phyloP scores from a whole-genome alignment of 2,888 invertebrate species.

The Orthonychiurus folsomi region DNA sequence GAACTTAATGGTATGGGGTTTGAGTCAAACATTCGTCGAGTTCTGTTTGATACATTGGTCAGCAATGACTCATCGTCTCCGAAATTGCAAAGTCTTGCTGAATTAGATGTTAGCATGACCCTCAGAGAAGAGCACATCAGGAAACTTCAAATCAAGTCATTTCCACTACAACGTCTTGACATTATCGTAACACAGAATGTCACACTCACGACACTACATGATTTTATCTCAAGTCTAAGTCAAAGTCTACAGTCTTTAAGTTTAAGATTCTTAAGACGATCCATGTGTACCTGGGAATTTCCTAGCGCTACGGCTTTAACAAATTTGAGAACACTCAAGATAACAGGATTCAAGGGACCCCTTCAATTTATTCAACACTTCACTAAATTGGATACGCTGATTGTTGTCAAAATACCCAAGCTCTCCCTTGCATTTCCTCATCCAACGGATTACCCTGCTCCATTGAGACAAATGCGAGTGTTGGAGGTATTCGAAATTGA shows the following conservation, averaged over 20 bases:
- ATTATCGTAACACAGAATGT: constrained; percentile 9
- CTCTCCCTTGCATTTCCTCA: neutral
- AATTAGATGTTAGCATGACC: constrained; percentile 9
- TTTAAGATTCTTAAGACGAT: constrained; percentile 7
- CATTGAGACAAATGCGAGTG: neutral
- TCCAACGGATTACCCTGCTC: neutral
- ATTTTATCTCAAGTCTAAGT: neutral
- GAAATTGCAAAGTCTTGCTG: neutral
- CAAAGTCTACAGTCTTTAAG: neutral
- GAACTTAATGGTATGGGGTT: constrained; percentile 12
- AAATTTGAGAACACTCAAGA: neutral
- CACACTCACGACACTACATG: constrained; percentile 5
- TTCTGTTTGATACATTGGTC: constrained; percentile 11
- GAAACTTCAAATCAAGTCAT: neutral
- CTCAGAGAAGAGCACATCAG: constrained; percentile 11
- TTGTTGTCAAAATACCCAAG: constrained; percentile 5
- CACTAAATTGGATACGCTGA: neutral
- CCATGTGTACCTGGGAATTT: constrained; percentile 1
- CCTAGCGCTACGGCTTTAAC: constrained; percentile 6
- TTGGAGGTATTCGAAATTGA: constrained; percentile 10
- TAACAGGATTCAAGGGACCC: constrained; percentile 10
- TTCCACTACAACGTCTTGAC: constrained; percentile 3
- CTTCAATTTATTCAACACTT: constrained; percentile 3
- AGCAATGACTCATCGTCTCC: neutral
- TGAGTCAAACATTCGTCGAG: constrained; percentile 9